A percentile compares a stretch with the other conserved stretches of the same genome.
phyloP scores from a whole-genome alignment of 2,113 vertebrate species.

The Verasper variegatus region DNA sequence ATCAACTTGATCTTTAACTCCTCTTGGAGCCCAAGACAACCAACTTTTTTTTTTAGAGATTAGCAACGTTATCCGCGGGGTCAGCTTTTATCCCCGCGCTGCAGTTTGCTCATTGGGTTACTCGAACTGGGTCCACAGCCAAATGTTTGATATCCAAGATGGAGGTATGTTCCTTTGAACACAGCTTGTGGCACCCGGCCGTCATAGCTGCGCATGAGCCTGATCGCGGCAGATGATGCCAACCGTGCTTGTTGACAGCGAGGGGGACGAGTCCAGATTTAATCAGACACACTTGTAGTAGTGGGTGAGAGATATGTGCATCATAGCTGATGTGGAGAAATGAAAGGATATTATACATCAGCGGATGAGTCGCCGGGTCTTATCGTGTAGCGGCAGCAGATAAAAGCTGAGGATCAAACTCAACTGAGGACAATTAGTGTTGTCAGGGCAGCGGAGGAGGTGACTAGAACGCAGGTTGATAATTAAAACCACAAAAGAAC shows the following conservation, averaged over 20 bases:
- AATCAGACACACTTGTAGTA: conserved; percentile 58
- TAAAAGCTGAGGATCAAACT: conserved; percentile 27
- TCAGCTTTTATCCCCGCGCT: conserved; percentile 49
- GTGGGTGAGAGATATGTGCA: conserved; percentile 57
- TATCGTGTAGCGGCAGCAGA: conserved; percentile 14
- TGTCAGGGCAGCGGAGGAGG: neutral
- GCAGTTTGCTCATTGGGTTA: conserved; percentile 72
- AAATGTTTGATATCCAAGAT: conserved; percentile 84
- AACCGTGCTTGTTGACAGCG: conserved; percentile 71
- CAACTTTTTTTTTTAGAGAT: conserved; percentile 57
- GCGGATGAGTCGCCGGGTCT: neutral
- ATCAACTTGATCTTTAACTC: neutral
- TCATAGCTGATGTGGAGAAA: conserved; percentile 37
- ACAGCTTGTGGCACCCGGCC: conserved; percentile 64
- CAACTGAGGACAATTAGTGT: conserved; percentile 11
- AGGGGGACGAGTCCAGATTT: conserved; percentile 61
- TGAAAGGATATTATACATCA: neutral
- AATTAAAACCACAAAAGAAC: neutral
- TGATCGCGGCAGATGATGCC: conserved; percentile 58
- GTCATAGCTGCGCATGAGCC: conserved; percentile 59
- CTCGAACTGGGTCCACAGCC: conserved; percentile 67
- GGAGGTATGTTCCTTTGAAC: conserved; percentile 77
- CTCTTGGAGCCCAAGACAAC: conserved; percentile 19
- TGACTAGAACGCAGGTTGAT: conserved; percentile 8
- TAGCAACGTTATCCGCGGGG: conserved; percentile 48